These are phyloP conservation scores for Herpailurus yagouaroundi DNA, from an alignment of 2,113 vertebrate genomes.

Conservation along the genomic window DNA sequence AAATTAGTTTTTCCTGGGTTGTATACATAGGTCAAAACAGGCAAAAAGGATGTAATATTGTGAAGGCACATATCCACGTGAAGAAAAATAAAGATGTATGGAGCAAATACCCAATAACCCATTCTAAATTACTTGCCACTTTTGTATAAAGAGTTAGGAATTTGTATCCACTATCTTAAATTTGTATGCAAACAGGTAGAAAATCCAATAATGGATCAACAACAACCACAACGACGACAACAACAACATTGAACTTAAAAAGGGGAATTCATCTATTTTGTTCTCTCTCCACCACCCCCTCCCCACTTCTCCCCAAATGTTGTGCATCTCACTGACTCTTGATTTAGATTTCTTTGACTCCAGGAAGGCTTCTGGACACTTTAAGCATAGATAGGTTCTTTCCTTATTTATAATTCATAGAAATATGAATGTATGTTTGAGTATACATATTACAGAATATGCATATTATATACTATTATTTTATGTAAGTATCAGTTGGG, in stretches of 20 bases:
- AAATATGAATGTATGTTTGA: not conserved
- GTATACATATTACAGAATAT: not conserved
- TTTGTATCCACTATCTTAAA: not conserved
- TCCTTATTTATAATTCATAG: not conserved
- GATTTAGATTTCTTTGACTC: not conserved
- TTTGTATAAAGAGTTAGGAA: not conserved
- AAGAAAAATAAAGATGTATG: not conserved
- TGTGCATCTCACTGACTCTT: not conserved
- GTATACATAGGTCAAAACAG: not conserved
- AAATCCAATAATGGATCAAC: not conserved
- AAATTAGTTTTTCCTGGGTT: not conserved
- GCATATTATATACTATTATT: not conserved
- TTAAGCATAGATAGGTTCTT: not conserved
- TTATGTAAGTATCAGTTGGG: not conserved
- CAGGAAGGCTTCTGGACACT: not conserved
- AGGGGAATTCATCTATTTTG: not conserved
- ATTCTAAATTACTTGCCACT: not conserved
- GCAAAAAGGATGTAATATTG: not conserved
- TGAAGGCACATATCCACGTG: not conserved
- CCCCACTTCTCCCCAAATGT: rapidly evolving
- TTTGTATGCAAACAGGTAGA: not conserved
- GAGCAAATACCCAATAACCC: not conserved
- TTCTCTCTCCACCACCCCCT: not conserved
- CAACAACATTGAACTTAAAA: not conserved
- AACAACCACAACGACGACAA: not conserved